Evolutionary conservation across 2,113 vertebrate genomes (phyloP), one percentile per base, ranked within the genome.

Genomic region (Psilopsiagon aymara): DNA sequence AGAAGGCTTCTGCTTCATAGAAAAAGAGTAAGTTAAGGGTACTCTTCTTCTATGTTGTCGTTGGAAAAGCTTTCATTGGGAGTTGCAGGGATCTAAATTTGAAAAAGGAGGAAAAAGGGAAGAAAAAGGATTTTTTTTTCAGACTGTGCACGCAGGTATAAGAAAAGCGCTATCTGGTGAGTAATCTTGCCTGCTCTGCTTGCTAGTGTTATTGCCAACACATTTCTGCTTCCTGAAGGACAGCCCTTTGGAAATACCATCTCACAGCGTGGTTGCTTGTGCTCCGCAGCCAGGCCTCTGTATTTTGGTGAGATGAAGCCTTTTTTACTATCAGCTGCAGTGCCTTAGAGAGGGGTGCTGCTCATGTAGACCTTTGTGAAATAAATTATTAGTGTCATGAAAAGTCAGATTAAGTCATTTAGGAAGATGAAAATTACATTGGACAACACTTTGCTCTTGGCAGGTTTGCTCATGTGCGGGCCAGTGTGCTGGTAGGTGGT

Each of bases 1-100:
- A 95, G 95, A 97, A 97, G 97, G 92, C 96, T 96, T 97, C 95
- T 97, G 96, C 97, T 95, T 97, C 68, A 24, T 91, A 47, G 87
- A 95, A 95, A 92, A 95, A 81, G 80, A 94, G 90, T 82, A 94
- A 97, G 83, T 86, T 97, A 89, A 97, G 98, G 97, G 66, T 96
- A 94, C 78, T 96, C 71, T 94, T 93, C 79, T 94, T 88, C 95
- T 97, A 82, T 44, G 89, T n/a, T 92, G 68, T 96, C 95, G 96
- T 69, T 95, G 91, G 90, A 95, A 96, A 96, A 77, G 23, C 74
- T 94, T 86, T 96, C 75, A 83, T 70, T 67, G 87, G 66, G 92
- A 90, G 77, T 35, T 96, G 25, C 37, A 96, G 93, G 90, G 81
- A 68, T 60, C 55, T 94, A 83, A 66, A 53, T 95, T 94, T 59